phyloP scores from a whole-genome alignment of 1,140 invertebrate genomes.

The Platyscapa corneri region DNA sequence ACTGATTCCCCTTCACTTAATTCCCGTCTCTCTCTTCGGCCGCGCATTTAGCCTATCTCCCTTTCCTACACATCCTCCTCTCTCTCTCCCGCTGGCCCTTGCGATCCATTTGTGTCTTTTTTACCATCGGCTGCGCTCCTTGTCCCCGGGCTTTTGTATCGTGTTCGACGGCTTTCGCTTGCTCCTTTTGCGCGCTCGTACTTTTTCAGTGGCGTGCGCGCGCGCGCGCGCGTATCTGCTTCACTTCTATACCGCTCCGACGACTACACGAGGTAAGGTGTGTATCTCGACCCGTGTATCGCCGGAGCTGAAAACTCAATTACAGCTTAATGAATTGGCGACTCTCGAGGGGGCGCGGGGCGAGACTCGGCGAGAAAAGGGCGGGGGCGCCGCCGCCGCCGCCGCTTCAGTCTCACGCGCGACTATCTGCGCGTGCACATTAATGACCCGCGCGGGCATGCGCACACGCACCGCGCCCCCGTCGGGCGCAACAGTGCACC shows the following conservation, averaged over 20 bases:
- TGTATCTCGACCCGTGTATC: slow-evolving; percentile 54
- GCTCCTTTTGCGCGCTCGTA: slow-evolving; percentile 42
- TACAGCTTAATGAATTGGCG: slow-evolving; percentile 59
- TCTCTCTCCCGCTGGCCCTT: background rate
- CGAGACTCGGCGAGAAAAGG: background rate
- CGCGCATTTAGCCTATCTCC: background rate
- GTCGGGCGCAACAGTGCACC: background rate
- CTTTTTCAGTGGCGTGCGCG: slow-evolving; percentile 40
- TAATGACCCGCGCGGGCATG: background rate
- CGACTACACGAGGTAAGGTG: slow-evolving; percentile 32
- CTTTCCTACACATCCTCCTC: background rate
- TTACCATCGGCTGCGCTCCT: slow-evolving; percentile 7
- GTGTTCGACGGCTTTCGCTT: background rate
- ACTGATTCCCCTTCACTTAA: slow-evolving; percentile 53
- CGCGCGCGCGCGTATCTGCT: slow-evolving; percentile 1
- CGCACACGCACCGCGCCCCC: background rate
- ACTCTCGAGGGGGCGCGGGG: slow-evolving; percentile 3
- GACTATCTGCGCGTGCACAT: background rate
- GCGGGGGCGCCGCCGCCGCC: slow-evolving; percentile 6
- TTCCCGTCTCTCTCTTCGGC: slow-evolving; percentile 20
- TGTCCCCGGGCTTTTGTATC: slow-evolving; percentile 43
- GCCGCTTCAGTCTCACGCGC: background rate
- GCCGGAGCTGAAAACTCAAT: slow-evolving; percentile 59
- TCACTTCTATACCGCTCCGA: background rate
- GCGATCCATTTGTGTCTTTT: slow-evolving; percentile 24